Percentiles rank a stretch among this genome's conserved stretches.
phyloP scores from a whole-genome alignment of 2,797 vertebrate genomes.

The Merluccius polli region DNA sequence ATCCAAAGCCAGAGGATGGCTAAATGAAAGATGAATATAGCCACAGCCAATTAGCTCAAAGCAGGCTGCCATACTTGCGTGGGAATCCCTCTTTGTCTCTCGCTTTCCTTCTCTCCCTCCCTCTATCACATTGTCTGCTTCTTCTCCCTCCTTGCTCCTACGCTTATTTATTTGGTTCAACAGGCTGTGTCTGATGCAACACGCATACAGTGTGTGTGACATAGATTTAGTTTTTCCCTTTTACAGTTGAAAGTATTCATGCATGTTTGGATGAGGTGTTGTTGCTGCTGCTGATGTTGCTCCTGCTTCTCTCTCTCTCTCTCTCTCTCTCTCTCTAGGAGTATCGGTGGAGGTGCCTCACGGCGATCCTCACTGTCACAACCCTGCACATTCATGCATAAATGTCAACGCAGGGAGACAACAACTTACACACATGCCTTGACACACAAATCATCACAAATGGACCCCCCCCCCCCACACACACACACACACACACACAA shows the following conservation, averaged over 20 bases:
- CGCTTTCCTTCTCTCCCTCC: background rate
- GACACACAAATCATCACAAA: background rate
- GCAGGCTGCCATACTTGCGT: background rate
- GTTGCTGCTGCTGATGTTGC: background rate
- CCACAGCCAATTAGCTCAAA: constrained; percentile 32
- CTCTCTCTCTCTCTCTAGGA: too few relatives aligned
- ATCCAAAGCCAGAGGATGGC: constrained; percentile 18
- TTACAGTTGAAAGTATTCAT: background rate
- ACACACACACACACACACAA: background rate
- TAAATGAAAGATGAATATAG: constrained; percentile 42
- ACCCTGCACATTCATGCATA: background rate
- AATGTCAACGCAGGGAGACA: background rate
- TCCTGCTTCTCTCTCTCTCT: background rate
- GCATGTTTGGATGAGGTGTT: background rate
- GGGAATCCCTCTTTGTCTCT: background rate
- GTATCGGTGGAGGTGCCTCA: too few relatives aligned
- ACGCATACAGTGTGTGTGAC: background rate
- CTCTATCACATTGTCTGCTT: too few relatives aligned
- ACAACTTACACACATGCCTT: background rate
- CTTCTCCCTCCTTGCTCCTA: background rate
- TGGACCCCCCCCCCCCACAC: background rate
- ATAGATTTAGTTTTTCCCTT: background rate
- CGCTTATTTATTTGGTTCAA: background rate
- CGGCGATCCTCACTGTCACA: background rate
- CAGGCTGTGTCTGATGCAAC: too few relatives aligned